Evolutionary conservation across 2,113 vertebrate genomes (phyloP), one percentile per base, ranked within the genome.

Genomic region (Zosterops lateralis): DNA sequence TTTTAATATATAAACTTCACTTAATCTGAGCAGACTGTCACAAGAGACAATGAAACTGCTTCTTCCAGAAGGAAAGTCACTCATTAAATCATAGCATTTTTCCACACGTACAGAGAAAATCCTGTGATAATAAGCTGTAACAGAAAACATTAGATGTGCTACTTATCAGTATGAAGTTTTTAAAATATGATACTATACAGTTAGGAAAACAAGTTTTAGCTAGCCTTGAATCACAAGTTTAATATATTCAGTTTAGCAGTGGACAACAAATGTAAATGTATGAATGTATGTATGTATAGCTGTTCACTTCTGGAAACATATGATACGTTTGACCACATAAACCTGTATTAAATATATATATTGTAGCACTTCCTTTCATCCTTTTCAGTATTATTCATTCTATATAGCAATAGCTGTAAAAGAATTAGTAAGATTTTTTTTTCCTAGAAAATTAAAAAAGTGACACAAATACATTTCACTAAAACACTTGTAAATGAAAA

Each of bases 401-500:
- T 57, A 29, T n/a, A 57, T 36, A 65, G 9, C 5, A 56, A 9
- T 47, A 80, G 3, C 10, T 76, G 8, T 71, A 51, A 91, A 87
- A 56, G 7, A 68, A n/a, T 47, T 71, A 71, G 4, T 3, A 6
- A 74, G 24, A 61, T 76, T 56, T 70, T 44, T 70, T 38, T 77
- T 70, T 54, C 18, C 29, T 67, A 70, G 25, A 80, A 72, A 79
- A 83, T 5, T n/a, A 3, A 57, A 68, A n/a, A 36, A 82, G n/a
- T 50, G 17, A 6, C 17, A 84, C 16, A 84, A 82, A 57, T 4
- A 40, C 7, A 40, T 87, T 76, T 92, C 31, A 45, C 6, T 72
- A 58, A 87, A 92, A 70, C n/a, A 71, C 32, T 84, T 32, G 25
- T 48, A 87, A 92, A 79, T 60, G 22, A 47, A 83, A 87, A 76